Evolutionary conservation across 2,797 vertebrate species (phyloP).

Genomic region (Cossypha polioptera): DNA sequence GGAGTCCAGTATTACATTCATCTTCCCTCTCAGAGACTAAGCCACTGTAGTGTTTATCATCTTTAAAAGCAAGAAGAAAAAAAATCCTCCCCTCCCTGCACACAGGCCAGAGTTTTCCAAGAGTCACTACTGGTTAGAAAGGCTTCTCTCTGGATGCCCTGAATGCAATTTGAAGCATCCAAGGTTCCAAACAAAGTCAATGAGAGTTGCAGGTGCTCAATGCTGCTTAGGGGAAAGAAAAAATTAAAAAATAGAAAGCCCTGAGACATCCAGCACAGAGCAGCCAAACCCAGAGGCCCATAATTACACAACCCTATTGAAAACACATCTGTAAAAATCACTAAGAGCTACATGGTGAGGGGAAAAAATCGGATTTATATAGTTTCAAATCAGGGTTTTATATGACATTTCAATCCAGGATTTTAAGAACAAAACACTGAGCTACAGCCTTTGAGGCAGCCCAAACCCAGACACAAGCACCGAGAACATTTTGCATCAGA

Average conservation of each 20-base stretch:
- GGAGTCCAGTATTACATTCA: background rate
- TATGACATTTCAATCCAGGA: background rate
- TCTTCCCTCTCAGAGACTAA: background rate
- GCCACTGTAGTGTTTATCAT: background rate
- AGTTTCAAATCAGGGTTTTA: background rate
- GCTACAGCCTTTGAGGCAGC: background rate
- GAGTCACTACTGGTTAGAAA: background rate
- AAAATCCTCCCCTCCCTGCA: background rate
- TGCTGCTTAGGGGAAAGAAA: background rate
- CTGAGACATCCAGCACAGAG: background rate
- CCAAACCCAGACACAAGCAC: background rate
- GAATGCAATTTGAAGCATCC: background rate
- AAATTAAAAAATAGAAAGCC: background rate
- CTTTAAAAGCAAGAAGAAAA: background rate
- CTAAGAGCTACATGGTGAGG: background rate
- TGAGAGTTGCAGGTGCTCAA: constrained; percentile 50
- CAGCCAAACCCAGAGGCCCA: constrained; percentile 23
- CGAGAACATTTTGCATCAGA: background rate
- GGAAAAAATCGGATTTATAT: background rate
- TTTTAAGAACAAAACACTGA: background rate
- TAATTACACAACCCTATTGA: background rate
- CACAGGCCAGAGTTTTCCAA: background rate
- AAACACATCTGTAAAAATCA: constrained; percentile 56
- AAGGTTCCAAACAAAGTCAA: constrained; percentile 31
- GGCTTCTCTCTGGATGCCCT: background rate